Conservation (phyloP, 2,113 vertebrate species). For the Oxyura jamaicensis region DNA sequence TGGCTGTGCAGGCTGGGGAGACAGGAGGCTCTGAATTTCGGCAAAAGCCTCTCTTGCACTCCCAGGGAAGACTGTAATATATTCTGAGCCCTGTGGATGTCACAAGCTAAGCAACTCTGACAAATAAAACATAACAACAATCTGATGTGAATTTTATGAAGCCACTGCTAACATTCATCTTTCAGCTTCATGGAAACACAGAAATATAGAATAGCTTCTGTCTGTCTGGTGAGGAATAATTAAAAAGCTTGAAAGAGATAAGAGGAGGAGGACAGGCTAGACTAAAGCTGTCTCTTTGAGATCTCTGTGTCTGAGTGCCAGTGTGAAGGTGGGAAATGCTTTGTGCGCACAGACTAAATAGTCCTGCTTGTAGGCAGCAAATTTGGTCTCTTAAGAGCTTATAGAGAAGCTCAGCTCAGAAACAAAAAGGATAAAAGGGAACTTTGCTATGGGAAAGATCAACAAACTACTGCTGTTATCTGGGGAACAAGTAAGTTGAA, state of each 20-base stretch:
- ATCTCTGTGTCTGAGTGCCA: neutral
- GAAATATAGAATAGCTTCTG: neutral
- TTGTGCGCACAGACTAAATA: constrained; percentile 3
- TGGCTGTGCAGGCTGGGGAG: neutral
- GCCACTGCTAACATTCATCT: neutral
- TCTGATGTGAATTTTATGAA: constrained; percentile 9
- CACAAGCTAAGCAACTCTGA: constrained; percentile 20
- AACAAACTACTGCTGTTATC: neutral
- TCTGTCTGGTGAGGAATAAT: constrained; percentile 20
- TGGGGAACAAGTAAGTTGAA: neutral
- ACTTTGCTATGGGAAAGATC: constrained; percentile 15
- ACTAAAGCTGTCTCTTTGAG: neutral
- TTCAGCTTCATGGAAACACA: constrained; percentile 37
- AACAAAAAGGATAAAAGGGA: constrained; percentile 17
- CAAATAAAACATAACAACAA: constrained; percentile 20
- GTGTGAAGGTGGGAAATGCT: neutral
- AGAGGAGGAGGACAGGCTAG: neutral
- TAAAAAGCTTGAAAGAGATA: constrained; percentile 30
- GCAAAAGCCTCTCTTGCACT: neutral
- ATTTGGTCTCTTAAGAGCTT: constrained; percentile 17
- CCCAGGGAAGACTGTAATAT: neutral
- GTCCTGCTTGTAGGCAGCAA: neutral
- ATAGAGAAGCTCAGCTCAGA: neutral
- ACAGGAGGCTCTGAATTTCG: neutral
- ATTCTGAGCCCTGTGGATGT: constrained; percentile 5